phyloP scores from a whole-genome alignment of 1,140 invertebrate species.

The Planococcus citri region DNA sequence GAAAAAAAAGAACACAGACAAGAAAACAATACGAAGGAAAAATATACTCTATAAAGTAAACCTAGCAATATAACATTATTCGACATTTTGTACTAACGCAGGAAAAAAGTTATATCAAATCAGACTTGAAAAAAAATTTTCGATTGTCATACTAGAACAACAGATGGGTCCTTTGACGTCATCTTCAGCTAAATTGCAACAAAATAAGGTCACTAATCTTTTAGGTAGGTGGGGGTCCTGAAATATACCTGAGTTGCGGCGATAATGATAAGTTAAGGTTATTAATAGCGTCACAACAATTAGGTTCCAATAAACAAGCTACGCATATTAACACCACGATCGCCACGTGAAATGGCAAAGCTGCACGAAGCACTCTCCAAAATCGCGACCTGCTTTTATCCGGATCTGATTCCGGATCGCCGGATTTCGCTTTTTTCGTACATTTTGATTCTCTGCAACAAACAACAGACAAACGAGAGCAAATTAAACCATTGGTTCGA shows the following conservation, averaged over 20 bases:
- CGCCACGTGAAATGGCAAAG: constrained; percentile 68
- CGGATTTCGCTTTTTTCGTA: constrained; percentile 2
- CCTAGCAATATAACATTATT: not conserved
- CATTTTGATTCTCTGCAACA: not conserved
- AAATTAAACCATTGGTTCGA: too few species aligned
- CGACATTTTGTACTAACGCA: not conserved
- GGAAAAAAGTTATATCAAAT: not conserved
- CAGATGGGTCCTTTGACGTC: not conserved
- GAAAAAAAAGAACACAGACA: not conserved
- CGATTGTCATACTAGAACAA: not conserved
- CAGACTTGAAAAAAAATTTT: not conserved
- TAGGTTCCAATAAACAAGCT: constrained; percentile 63
- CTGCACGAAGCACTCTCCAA: constrained; percentile 59
- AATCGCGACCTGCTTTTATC: constrained; percentile 41
- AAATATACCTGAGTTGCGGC: constrained; percentile 69
- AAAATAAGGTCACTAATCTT: constrained; percentile 21
- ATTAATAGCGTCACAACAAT: constrained; percentile 74
- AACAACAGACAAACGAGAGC: not conserved
- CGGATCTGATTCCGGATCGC: constrained; percentile 3
- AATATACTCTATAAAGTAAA: not conserved
- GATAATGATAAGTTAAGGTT: constrained; percentile 66
- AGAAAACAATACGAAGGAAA: not conserved
- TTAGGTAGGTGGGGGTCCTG: constrained; percentile 74
- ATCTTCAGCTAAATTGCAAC: not conserved
- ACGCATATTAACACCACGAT: constrained; percentile 66